A percentile compares a stretch with the other conserved stretches of the same genome.
Evolutionary conservation across 2,113 vertebrate species (phyloP).

Genomic region (Myrmophylax atrothorax): DNA sequence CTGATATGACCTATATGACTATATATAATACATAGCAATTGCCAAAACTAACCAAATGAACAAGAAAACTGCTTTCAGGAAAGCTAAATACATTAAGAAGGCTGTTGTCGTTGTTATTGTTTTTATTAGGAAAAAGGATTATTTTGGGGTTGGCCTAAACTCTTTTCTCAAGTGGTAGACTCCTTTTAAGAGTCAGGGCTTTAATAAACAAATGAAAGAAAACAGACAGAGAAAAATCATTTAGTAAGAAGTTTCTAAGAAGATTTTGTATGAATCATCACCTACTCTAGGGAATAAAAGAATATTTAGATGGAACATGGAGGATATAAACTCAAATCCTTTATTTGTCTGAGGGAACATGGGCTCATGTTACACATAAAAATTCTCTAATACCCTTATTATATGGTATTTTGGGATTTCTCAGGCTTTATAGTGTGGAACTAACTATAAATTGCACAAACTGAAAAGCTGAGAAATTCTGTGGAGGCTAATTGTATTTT

Average conservation of each 20-base stretch:
- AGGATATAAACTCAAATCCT: neutral
- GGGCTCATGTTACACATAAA: neutral
- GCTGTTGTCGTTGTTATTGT: neutral
- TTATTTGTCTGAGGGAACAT: neutral
- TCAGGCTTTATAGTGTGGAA: neutral
- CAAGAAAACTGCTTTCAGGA: neutral
- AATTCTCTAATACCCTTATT: neutral
- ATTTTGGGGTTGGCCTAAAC: neutral
- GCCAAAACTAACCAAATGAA: neutral
- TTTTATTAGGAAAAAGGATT: neutral
- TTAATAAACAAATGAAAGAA: neutral
- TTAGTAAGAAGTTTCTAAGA: neutral
- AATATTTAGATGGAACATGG: neutral
- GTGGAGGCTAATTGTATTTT: neutral
- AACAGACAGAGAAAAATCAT: neutral
- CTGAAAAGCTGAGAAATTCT: neutral
- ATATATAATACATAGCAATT: neutral
- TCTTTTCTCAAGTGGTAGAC: neutral
- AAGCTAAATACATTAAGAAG: neutral
- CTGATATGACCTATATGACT: neutral
- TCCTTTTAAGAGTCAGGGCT: neutral
- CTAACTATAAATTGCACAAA: constrained; percentile 8
- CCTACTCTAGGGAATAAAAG: neutral
- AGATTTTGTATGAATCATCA: neutral
- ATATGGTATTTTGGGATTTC: neutral